phyloP scores from a whole-genome alignment of 2,113 vertebrate genomes.

The Onychorhynchus coronatus region DNA sequence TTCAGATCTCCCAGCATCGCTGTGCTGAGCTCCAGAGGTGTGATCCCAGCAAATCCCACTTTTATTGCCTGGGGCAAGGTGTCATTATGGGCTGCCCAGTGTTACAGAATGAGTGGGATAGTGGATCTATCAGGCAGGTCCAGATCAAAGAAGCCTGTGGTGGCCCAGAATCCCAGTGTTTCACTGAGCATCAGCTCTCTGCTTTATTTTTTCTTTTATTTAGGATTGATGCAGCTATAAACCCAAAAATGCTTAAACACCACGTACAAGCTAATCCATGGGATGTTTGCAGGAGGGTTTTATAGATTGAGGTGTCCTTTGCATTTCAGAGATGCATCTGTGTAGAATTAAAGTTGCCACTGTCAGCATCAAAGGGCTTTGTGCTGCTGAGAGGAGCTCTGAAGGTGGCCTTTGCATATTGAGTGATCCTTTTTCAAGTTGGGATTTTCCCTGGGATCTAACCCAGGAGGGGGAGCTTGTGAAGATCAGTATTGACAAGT shows the following conservation, averaged over 20 bases:
- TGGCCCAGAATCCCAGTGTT: neutral
- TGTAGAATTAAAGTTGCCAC: neutral
- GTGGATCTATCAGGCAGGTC: neutral
- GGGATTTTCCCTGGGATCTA: neutral
- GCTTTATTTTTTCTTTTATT: neutral
- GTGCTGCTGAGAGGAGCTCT: constrained; percentile 2
- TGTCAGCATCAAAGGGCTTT: constrained; percentile 43
- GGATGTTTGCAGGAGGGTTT: neutral
- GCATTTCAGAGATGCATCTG: neutral
- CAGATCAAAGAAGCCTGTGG: neutral
- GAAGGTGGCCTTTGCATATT: constrained; percentile 28
- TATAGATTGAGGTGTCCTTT: neutral
- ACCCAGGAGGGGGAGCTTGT: neutral
- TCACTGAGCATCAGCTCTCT: neutral
- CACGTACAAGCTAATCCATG: neutral
- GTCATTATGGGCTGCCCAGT: neutral
- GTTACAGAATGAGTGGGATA: neutral
- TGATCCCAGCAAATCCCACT: neutral
- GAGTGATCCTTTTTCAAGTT: neutral
- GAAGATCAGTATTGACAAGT: neutral
- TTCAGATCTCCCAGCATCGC: neutral
- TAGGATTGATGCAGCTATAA: neutral
- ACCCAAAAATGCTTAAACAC: neutral
- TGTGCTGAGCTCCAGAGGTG: neutral
- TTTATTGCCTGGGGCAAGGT: neutral